Percentiles rank a stretch among this genome's conserved stretches.
Evolutionary conservation across 2,797 vertebrate genomes (phyloP).

Genomic region (Bradypus variegatus): DNA sequence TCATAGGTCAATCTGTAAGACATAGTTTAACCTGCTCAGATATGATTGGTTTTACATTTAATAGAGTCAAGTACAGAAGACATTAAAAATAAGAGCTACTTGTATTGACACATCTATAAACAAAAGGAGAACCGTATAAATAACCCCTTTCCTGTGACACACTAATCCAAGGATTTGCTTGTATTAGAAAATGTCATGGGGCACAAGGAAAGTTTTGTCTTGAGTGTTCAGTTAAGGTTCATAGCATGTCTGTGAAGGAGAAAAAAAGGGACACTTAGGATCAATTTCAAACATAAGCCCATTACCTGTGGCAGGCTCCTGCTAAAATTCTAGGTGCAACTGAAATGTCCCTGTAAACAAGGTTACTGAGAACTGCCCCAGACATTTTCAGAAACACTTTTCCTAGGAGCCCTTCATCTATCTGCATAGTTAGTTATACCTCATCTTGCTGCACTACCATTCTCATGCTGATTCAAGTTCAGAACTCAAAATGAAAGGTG

Average conservation of each 20-base stretch:
- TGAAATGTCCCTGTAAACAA: slow-evolving; percentile 69
- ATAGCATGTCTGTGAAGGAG: slow-evolving; percentile 10
- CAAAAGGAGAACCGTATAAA: slow-evolving; percentile 57
- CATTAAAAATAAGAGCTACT: slow-evolving; percentile 44
- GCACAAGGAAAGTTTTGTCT: slow-evolving; percentile 62
- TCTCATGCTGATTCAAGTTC: slow-evolving; percentile 72
- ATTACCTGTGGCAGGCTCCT: slow-evolving; percentile 60
- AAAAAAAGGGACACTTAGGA: slow-evolving; percentile 49
- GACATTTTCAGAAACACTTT: slow-evolving; percentile 58
- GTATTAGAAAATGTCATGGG: slow-evolving; percentile 55
- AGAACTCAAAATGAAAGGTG: slow-evolving; percentile 73
- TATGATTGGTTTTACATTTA: slow-evolving; percentile 45
- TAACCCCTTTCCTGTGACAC: slow-evolving; percentile 47
- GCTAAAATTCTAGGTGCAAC: slow-evolving; percentile 65
- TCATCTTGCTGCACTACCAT: slow-evolving; percentile 66
- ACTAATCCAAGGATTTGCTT: slow-evolving; percentile 45
- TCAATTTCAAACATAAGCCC: slow-evolving; percentile 55
- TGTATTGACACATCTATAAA: slow-evolving; percentile 56
- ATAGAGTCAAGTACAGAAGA: slow-evolving; percentile 42
- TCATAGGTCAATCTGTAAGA: slow-evolving; percentile 36
- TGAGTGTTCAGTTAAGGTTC: slow-evolving; percentile 22
- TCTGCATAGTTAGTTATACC: slow-evolving; percentile 65
- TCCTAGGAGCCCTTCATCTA: slow-evolving; percentile 60
- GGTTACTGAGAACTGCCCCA: slow-evolving; percentile 62
- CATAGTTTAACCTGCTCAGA: not conserved